Evolutionary conservation across 1,140 invertebrate species (phyloP), one percentile per base, ranked within the genome.

Genomic region (Drosophila pseudoananassae): DNA sequence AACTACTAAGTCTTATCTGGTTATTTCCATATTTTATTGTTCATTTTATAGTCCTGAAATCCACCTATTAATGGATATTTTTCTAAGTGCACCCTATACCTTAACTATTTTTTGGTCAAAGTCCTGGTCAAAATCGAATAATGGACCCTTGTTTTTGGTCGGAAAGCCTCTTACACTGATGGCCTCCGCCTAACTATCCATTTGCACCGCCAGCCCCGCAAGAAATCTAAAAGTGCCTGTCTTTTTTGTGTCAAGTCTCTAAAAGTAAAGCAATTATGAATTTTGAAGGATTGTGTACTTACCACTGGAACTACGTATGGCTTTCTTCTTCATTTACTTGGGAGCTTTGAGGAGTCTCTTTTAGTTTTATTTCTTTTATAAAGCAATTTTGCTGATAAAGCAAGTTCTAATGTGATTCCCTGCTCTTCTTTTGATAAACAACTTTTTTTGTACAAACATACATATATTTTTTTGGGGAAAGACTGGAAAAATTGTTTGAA

Each of bases 161-260:
- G 9, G 20, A 66, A 66, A 66, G 63, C 63, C 45, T 66, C 63
- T 63, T 63, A 65, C 25, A 15, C 27, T 29, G 8, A 29, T 8
- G 23, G 29, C 56, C 36, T 20, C 45, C 14, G 20, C 20, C 20
- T 14, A n/a, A 7, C 40, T 43, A 46, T 46, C 43, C 56, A 47
- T 65, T 40, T 50, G 31, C 31, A 50, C 20, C n/a, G 20, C 23
- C 14, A 27, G 43, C 56, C 7, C 43, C n/a, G 9, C 29, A 3
- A 25, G 20, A 23, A 59, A 33, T 25, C 20, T 25, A 33, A 51
- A 10, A 33, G 31, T 33, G 9, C 31, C 8, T 33, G 9, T 3
- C 9, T 9, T 33, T 33, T 3, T 9, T 33, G 8, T 9, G 3
- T 14, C 9, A 17, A 1, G 25, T 27, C 25, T 5, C 4, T 27